A percentile compares a stretch with the other conserved stretches of the same genome.
phyloP scores from a whole-genome alignment of 2,113 vertebrate genomes.

The Gulo gulo region DNA sequence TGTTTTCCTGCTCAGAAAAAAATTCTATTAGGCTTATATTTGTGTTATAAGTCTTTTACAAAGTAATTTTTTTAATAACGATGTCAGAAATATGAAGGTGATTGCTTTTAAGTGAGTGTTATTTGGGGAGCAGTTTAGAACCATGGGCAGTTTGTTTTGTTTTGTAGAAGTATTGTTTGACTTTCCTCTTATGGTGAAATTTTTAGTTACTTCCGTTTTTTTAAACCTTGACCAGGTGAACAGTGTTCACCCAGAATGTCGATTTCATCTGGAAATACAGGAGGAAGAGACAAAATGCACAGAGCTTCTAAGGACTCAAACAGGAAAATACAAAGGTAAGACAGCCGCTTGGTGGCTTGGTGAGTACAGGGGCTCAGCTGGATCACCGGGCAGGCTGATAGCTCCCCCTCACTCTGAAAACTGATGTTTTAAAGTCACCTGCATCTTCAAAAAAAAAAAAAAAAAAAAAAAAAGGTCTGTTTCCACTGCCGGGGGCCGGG shows the following conservation, averaged over 20 bases:
- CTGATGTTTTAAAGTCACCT: not conserved
- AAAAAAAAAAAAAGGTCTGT: not conserved
- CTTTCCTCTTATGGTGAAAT: not conserved
- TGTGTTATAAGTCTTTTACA: not conserved
- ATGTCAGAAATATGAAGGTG: not conserved
- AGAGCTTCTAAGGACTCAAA: constrained; percentile 70
- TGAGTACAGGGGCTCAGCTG: fast-evolving
- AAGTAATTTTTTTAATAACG: not conserved
- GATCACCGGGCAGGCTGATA: fast-evolving
- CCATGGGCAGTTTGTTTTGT: not conserved
- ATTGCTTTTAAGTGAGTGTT: not conserved
- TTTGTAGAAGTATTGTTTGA: not conserved
- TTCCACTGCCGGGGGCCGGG: not conserved
- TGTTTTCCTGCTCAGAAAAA: not conserved
- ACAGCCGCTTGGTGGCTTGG: no score
- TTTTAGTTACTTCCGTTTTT: not conserved
- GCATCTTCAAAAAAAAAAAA: not conserved
- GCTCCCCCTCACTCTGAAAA: not conserved
- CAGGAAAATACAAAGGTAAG: constrained; percentile 79
- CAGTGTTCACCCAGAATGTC: constrained; percentile 85
- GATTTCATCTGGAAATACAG: constrained; percentile 84
- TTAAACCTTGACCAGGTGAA: constrained; percentile 80
- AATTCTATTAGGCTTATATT: not conserved
- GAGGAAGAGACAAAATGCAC: constrained; percentile 84
- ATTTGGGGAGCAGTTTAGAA: not conserved